A percentile compares a stretch with the other conserved stretches of the same genome.
Evolutionary conservation across 2,113 vertebrate species (phyloP).

Genomic region (Machaerirhynchus nigripectus): DNA sequence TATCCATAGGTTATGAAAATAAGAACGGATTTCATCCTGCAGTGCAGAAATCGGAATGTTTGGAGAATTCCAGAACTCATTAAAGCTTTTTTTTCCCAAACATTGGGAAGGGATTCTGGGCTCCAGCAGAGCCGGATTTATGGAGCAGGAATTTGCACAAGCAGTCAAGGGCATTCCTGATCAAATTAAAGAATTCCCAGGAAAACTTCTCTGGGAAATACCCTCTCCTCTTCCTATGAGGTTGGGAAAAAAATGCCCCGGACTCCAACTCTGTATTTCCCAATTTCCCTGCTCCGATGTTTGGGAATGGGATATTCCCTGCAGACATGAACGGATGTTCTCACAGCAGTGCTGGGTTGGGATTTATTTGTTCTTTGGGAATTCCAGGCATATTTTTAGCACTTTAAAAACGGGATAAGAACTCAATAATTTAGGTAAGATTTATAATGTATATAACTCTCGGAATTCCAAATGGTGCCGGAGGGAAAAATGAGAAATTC

Average conservation of each 20-base stretch:
- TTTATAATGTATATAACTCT: accelerated
- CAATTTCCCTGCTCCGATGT: neutral
- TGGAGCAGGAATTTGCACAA: neutral
- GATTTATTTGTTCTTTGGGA: neutral
- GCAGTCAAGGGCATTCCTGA: neutral
- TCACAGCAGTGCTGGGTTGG: accelerated
- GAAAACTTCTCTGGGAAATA: neutral
- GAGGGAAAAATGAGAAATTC: neutral
- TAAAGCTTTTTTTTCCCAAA: neutral
- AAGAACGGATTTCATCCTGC: neutral
- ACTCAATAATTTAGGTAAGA: accelerated
- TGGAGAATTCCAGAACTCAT: neutral
- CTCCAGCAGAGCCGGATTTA: neutral
- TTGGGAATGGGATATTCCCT: neutral
- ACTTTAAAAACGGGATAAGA: neutral
- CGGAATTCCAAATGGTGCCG: accelerated
- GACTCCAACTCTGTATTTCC: neutral
- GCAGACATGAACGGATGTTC: neutral
- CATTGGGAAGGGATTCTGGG: neutral
- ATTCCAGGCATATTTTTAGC: neutral
- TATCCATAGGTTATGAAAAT: neutral
- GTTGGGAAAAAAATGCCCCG: neutral
- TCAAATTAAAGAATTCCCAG: neutral
- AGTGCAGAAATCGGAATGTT: neutral
- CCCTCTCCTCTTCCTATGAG: neutral